These are phyloP conservation scores for Drosophila micromelanica DNA, from an alignment of 1,140 invertebrate species.

Conservation along the genomic window DNA sequence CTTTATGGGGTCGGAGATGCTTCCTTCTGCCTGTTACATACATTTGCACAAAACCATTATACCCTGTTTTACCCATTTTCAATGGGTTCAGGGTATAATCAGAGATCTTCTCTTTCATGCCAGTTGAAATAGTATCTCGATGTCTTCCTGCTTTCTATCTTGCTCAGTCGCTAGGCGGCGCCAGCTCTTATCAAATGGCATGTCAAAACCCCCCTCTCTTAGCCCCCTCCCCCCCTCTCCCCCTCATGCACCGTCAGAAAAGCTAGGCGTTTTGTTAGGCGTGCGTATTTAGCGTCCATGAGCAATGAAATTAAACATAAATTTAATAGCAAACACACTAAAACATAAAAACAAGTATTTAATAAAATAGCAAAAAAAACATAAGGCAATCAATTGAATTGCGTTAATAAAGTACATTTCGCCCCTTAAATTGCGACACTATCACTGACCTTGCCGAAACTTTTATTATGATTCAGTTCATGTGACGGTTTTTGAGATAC, in stretches of 20 bases:
- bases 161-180: slow-evolving; percentile 12
- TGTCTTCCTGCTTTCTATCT: slow-evolving; percentile 27
- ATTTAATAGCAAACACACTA: slow-evolving; percentile 28
- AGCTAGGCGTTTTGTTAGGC: background rate
- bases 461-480: background rate
- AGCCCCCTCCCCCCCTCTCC: background rate
- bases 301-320: slow-evolving; percentile 37
- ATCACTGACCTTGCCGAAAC: slow-evolving; percentile 77
- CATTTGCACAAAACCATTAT: too few relatives aligned
- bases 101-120: slow-evolving; percentile 7
- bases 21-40: too few relatives aligned
- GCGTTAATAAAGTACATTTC: slow-evolving; percentile 6
- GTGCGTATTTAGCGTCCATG: slow-evolving; percentile 40
- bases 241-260: too few relatives aligned
- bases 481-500: too few relatives aligned
- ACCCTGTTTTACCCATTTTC: too few relatives aligned
- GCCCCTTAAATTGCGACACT: slow-evolving; percentile 30
- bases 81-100: too few relatives aligned
- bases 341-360: slow-evolving; percentile 6
- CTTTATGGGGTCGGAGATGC: too few relatives aligned
- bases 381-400: slow-evolving; percentile 52
- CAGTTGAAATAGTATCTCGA: slow-evolving; percentile 10
- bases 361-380: slow-evolving; percentile 11
- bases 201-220: slow-evolving; percentile 4
- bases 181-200: slow-evolving; percentile 41